phyloP scores from a whole-genome alignment of 2,888 invertebrate genomes.

The Tachina lurida region DNA sequence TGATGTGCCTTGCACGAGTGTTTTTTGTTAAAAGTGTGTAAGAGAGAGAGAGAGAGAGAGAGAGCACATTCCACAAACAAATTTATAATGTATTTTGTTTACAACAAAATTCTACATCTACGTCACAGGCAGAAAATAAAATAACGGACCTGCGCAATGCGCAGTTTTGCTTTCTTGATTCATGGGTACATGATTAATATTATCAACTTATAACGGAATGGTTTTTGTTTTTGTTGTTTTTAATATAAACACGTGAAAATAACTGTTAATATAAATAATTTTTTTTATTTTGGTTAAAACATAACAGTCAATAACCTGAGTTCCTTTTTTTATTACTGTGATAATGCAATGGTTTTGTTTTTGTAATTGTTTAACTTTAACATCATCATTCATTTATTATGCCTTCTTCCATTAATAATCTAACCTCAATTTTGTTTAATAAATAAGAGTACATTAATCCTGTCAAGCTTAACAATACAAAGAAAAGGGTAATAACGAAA shows the following conservation, averaged over 20 bases:
- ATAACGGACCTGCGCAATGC: no score
- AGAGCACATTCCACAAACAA: no score
- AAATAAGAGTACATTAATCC: conserved; percentile 50
- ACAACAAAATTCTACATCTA: no score
- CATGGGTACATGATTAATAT: conserved; percentile 8
- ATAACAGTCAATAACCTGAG: conserved; percentile 62
- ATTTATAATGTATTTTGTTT: no score
- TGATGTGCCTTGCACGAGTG: no score
- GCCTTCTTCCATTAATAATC: conserved; percentile 48
- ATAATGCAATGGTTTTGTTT: conserved; percentile 24
- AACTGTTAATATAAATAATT: conserved; percentile 44
- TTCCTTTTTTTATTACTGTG: conserved; percentile 24
- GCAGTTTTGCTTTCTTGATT: no score
- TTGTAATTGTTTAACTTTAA: conserved; percentile 63
- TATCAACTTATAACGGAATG: conserved; percentile 20
- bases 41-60: no score
- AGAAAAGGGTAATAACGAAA: neutral
- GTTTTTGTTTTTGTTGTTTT: conserved; percentile 3
- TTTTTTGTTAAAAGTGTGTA: no score
- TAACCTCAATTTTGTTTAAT: conserved; percentile 68
- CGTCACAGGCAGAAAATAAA: no score
- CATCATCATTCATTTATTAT: conserved; percentile 43
- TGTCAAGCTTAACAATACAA: conserved; percentile 26
- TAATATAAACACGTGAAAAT: neutral
- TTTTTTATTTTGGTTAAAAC: conserved; percentile 22